Evolutionary conservation across 1,140 invertebrate genomes (phyloP).

Genomic region (Pentalonia nigronervosa): DNA sequence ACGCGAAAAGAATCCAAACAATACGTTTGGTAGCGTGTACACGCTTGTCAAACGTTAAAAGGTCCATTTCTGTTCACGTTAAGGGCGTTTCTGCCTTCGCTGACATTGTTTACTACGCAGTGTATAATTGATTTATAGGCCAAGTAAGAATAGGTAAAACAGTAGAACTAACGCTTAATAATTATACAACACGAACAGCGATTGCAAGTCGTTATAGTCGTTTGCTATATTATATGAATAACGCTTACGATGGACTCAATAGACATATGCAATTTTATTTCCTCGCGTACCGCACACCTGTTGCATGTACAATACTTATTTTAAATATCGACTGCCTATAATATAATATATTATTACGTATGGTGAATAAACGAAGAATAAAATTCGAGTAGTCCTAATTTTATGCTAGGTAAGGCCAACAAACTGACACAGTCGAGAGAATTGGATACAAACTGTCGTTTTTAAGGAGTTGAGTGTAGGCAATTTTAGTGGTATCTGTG

Average conservation of each 20-base stretch:
- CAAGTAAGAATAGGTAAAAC: background rate
- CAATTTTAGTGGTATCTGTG: too few relatives aligned
- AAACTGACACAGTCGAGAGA: too few relatives aligned
- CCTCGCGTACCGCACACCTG: too few relatives aligned
- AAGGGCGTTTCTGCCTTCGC: constrained; percentile 5
- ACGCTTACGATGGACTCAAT: background rate
- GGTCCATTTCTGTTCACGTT: background rate
- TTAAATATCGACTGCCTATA: too few relatives aligned
- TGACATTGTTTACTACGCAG: background rate
- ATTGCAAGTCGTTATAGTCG: background rate
- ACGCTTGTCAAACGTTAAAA: constrained; percentile 1
- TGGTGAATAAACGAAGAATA: too few relatives aligned
- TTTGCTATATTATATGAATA: background rate
- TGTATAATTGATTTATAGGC: background rate
- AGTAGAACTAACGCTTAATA: background rate
- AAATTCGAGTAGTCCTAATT: too few relatives aligned
- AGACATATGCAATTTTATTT: background rate
- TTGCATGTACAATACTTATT: too few relatives aligned
- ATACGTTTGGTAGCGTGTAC: background rate
- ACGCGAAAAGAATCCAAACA: background rate
- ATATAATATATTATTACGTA: too few relatives aligned
- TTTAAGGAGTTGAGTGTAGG: too few relatives aligned
- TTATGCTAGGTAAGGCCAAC: too few relatives aligned
- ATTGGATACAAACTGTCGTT: too few relatives aligned
- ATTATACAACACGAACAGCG: background rate